Evolutionary conservation across 2,797 vertebrate species (phyloP), one percentile per base, ranked within the genome.

Genomic region (Cirrhinus mrigala): DNA sequence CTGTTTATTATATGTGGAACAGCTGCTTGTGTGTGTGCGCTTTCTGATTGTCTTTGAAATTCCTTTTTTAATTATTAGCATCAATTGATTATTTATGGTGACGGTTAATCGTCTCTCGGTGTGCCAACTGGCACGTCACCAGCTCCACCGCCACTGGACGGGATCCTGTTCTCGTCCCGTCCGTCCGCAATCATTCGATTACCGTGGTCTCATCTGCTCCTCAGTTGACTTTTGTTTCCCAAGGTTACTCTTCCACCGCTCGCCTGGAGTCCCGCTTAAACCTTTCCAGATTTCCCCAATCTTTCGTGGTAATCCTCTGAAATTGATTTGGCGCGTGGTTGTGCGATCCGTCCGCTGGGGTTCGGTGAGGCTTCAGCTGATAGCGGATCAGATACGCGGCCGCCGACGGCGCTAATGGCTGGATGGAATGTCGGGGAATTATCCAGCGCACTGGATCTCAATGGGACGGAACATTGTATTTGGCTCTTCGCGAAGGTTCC

Each of bases 1-100:
- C 5, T 56, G 74, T n/a, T 3, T 77, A 40, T 58, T 37, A 37
- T n/a, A 40, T 77, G 1, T 58, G 33, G 79, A 64, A 6, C 44
- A 68, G 33, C 37, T 69, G 62, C 46, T 80, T 52, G 20, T 66
- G 77, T 84, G 60, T 79, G 58, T 74, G 50, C 18, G 62, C 62
- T 64, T 64, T 64, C 62, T 64, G 62, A 64, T 64, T 33, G 62
- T 66, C 33, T 29, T 58, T 60, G 24, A 74, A 48, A 73, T 73
- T 82, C 54, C 83, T 87, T 83, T 81, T 82, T 87, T 89, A 90
- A 90, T 92, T 90, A 90, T 89, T 90, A 79, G 81, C 87, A 87
- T 90, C 85, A 83, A 83, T 91, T 89, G 90, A 92, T 92, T 92
- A 85, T 92, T 92, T 90, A 89, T 88, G 87, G 83, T 89, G 87